phyloP scores from a whole-genome alignment of 2,888 invertebrate species.

The Argynnis bischoffii region DNA sequence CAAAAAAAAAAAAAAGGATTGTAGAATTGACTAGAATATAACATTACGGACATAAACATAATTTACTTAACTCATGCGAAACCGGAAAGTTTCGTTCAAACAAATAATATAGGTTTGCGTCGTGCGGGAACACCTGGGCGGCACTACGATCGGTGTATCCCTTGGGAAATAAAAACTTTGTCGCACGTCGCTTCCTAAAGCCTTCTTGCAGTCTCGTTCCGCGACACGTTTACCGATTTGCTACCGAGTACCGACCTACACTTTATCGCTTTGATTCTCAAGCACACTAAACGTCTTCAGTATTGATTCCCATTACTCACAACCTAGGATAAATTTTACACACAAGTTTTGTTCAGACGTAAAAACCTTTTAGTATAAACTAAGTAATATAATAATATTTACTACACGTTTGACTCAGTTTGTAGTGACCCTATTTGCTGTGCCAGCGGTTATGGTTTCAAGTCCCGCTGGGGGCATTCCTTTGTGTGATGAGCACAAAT shows the following conservation, averaged over 20 bases:
- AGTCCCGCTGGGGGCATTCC: too few species aligned
- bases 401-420: too few species aligned
- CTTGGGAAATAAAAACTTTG: slow-evolving; percentile 82
- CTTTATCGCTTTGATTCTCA: slow-evolving; percentile 78
- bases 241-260: slow-evolving; percentile 71
- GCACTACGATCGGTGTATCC: slow-evolving; percentile 79
- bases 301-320: slow-evolving; percentile 72
- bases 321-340: slow-evolving; percentile 7
- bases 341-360: too few species aligned
- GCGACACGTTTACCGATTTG: slow-evolving; percentile 76
- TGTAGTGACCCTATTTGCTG: too few species aligned
- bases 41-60: slow-evolving; percentile 72
- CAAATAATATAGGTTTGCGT: slow-evolving; percentile 81
- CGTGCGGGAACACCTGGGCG: slow-evolving; percentile 77
- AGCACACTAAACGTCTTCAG: slow-evolving; percentile 73
- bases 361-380: too few species aligned
- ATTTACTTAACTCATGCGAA: slow-evolving; percentile 79
- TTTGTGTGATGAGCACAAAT: too few species aligned
- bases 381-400: too few species aligned
- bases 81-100: slow-evolving; percentile 80
- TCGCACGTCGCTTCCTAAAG: slow-evolving; percentile 80
- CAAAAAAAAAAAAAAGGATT: not conserved
- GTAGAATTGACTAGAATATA: slow-evolving; percentile 68
- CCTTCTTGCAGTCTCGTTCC: slow-evolving; percentile 72
- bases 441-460: too few species aligned